These are phyloP conservation scores for Prenolepis imparis DNA, from an alignment of 2,888 invertebrate genomes.

Conservation along the genomic window DNA sequence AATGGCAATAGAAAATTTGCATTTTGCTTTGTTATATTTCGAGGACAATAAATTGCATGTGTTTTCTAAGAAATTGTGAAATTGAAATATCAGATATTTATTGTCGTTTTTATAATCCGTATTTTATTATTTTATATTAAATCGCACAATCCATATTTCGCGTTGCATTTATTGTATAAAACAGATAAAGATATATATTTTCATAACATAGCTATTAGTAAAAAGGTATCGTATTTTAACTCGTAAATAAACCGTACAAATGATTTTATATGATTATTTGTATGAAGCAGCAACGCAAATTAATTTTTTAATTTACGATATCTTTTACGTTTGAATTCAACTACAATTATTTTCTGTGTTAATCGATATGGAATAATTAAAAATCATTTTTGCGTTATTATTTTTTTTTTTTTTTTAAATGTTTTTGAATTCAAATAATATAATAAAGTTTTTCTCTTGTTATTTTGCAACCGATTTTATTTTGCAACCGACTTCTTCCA, in stretches of 20 bases:
- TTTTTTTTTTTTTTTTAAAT: background rate
- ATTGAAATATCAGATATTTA: conserved; percentile 28
- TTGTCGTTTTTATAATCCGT: background rate
- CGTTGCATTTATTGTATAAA: background rate
- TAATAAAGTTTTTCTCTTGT: background rate
- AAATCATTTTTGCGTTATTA: background rate
- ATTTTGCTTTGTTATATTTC: background rate
- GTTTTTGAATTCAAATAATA: background rate
- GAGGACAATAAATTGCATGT: background rate
- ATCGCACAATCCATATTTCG: background rate
- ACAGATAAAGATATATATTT: background rate
- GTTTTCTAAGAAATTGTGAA: conserved; percentile 5
- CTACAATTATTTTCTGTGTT: background rate
- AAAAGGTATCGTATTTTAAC: background rate
- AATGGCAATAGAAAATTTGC: background rate
- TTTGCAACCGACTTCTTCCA: background rate
- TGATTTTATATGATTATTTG: background rate
- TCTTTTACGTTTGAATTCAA: background rate
- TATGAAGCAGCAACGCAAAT: background rate
- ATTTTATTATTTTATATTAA: background rate
- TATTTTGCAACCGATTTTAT: background rate
- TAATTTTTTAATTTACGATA: conserved; percentile 2
- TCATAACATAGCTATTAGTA: background rate
- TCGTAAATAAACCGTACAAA: background rate
- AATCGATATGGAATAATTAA: background rate